These are phyloP conservation scores for Pomatorhinus ruficollis DNA, from an alignment of 2,113 vertebrate genomes.

Conservation along the genomic window DNA sequence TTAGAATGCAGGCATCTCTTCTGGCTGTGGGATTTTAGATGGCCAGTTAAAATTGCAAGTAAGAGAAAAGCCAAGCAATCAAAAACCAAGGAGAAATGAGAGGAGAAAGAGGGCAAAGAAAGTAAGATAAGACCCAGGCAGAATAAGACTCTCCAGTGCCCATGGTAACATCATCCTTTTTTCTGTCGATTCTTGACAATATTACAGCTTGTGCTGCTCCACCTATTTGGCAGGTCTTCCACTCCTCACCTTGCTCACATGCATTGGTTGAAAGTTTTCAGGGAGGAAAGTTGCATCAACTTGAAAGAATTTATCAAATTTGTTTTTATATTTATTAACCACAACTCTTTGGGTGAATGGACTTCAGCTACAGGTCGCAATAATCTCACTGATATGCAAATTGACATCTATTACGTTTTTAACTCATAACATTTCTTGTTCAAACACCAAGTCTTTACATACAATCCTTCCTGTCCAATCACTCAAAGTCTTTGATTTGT, in stretches of 20 bases:
- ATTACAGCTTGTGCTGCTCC: neutral
- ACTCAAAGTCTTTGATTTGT: neutral
- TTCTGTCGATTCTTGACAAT: neutral
- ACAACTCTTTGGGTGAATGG: neutral
- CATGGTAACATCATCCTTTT: neutral
- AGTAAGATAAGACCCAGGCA: neutral
- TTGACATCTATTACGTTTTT: neutral
- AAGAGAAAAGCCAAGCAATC: neutral
- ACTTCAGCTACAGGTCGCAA: neutral
- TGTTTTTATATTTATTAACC: neutral
- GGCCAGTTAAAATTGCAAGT: neutral
- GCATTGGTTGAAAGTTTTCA: neutral
- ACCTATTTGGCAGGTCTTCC: accelerated
- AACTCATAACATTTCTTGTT: neutral
- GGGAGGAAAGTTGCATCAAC: neutral
- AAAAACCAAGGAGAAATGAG: neutral
- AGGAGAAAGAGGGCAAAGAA: neutral
- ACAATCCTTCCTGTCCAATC: neutral
- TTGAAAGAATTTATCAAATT: neutral
- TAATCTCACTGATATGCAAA: neutral
- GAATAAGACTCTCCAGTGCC: neutral
- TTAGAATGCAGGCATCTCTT: neutral
- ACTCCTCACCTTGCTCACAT: neutral
- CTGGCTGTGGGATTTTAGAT: neutral
- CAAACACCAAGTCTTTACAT: neutral